Conservation (phyloP, 1,140 invertebrate genomes). For the Chrysopa pallens region DNA sequence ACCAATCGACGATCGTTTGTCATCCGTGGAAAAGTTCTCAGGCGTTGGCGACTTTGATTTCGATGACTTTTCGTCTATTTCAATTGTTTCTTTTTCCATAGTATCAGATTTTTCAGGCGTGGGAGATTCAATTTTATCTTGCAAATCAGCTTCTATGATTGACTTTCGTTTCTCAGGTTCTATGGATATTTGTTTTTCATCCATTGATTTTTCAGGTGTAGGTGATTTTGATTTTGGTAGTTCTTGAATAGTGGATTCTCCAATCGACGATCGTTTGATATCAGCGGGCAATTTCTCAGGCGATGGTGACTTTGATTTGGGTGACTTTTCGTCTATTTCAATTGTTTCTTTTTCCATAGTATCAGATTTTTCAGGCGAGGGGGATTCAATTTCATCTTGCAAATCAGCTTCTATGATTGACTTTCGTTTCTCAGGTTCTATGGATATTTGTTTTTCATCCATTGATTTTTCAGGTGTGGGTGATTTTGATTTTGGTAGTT, state of each 20-base stretch:
- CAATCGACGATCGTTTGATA: no score
- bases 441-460: background rate
- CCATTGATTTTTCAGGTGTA: no score
- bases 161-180: no score
- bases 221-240: no score
- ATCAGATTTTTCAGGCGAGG: constrained; percentile 7
- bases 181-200: no score
- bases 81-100: constrained; percentile 2
- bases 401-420: background rate
- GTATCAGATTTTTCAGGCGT: constrained; percentile 7
- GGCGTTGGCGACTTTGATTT: no score
- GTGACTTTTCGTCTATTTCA: constrained; percentile 5
- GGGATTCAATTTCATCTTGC: constrained; percentile 7
- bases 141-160: no score
- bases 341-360: background rate
- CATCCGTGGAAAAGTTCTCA: no score
- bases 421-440: background rate
- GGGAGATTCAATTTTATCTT: constrained; percentile 8
- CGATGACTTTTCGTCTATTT: constrained; percentile 2
- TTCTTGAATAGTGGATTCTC: background rate
- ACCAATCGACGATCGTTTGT: no score
- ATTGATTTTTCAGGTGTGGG: no score
- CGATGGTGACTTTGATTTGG: constrained; percentile 2
- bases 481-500: no score
- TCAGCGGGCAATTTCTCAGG: no score